These are phyloP conservation scores for Chromoteleia sp. DNA, from an alignment of 2,888 invertebrate species.

Conservation along the genomic window DNA sequence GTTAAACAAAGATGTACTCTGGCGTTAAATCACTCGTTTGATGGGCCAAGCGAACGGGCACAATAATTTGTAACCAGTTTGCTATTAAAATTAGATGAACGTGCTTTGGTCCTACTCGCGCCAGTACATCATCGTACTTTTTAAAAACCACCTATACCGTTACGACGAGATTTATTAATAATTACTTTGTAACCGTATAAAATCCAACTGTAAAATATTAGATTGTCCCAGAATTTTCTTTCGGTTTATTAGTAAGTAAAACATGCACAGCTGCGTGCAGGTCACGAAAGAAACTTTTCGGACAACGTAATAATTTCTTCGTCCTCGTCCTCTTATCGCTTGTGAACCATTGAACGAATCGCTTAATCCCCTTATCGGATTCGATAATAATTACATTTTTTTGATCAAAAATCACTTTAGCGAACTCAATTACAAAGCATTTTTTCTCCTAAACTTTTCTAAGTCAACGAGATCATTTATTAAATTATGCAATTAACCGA, in stretches of 20 bases:
- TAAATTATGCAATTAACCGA: neutral
- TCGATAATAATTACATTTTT: neutral
- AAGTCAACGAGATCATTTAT: constrained; percentile 5
- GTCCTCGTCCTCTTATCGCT: no score
- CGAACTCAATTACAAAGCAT: neutral
- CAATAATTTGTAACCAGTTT: constrained; percentile 49
- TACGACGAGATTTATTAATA: neutral
- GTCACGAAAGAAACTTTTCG: no score
- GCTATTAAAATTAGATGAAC: constrained; percentile 57
- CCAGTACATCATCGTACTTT: constrained; percentile 29
- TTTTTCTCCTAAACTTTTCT: neutral
- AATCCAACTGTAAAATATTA: neutral
- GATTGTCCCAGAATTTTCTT: no score
- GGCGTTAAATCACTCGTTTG: constrained; percentile 37
- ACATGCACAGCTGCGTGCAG: no score
- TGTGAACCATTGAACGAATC: neutral
- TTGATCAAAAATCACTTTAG: constrained; percentile 2
- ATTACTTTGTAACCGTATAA: neutral
- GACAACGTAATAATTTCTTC: no score
- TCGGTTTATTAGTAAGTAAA: no score
- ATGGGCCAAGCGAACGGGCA: constrained; percentile 34
- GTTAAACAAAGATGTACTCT: constrained; percentile 23
- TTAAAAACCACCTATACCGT: constrained; percentile 14
- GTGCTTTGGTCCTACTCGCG: constrained; percentile 21
- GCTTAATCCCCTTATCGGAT: neutral